Conservation (phyloP, 2,888 invertebrate genomes). For the Perdita meconis region DNA sequence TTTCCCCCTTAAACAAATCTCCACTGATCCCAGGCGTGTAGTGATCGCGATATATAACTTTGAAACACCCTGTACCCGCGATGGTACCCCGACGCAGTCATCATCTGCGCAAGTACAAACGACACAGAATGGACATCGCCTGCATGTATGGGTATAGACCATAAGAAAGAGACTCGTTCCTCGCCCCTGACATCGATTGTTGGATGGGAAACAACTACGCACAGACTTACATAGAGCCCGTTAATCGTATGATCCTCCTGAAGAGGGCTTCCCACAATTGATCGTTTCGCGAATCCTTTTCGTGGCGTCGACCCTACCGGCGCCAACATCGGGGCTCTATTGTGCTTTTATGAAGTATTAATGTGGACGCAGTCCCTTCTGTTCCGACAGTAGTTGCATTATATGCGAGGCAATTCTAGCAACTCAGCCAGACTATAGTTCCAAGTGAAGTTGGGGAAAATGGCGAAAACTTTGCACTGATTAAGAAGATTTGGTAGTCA, state of each 20-base stretch:
- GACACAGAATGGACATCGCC: neutral
- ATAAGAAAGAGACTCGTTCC: conserved; percentile 40
- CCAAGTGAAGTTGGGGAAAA: too few species aligned
- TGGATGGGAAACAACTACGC: conserved; percentile 53
- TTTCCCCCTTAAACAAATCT: too few species aligned
- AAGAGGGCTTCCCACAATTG: conserved; percentile 53
- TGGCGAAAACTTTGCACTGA: too few species aligned
- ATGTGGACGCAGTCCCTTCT: neutral
- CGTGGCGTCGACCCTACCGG: conserved; percentile 18
- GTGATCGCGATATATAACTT: too few species aligned
- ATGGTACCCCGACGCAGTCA: conserved; percentile 10
- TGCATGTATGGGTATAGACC: conserved; percentile 27
- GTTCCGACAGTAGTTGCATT: neutral
- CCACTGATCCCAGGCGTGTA: too few species aligned
- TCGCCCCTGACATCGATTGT: conserved; percentile 57
- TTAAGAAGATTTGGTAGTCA: too few species aligned
- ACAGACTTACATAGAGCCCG: conserved; percentile 40
- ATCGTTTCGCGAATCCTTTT: conserved; percentile 51
- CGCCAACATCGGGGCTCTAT: conserved; percentile 6
- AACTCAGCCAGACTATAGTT: too few species aligned
- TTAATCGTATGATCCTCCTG: conserved; percentile 35
- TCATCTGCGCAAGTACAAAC: neutral
- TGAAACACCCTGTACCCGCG: neutral
- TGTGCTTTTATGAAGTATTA: conserved; percentile 37
- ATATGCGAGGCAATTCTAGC: too few species aligned